Evolutionary conservation across 2,113 vertebrate genomes (phyloP).

Genomic region (Pollimyrus isidori): DNA sequence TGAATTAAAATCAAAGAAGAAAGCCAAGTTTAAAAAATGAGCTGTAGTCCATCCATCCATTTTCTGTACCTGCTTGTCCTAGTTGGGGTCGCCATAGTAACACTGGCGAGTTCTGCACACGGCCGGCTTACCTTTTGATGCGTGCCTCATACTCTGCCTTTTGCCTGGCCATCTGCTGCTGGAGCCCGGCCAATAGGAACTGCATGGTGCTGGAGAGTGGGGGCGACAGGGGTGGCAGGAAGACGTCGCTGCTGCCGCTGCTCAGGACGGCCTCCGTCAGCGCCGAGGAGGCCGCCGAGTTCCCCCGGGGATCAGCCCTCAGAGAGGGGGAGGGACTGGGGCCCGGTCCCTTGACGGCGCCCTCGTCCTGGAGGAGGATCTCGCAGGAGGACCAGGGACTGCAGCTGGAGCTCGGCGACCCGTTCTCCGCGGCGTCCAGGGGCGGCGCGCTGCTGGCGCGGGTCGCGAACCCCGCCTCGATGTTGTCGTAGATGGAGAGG

Average conservation of each 20-base stretch:
- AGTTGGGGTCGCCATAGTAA: not conserved
- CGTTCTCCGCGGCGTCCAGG: constrained; percentile 21
- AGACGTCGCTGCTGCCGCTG: constrained; percentile 66
- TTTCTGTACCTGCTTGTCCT: not conserved
- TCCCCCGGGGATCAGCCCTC: not conserved
- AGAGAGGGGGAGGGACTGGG: constrained; percentile 10
- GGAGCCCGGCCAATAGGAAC: constrained; percentile 51
- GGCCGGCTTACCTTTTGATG: constrained; percentile 57
- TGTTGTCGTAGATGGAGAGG: constrained; percentile 51
- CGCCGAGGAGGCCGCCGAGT: constrained; percentile 1
- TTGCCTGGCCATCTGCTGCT: constrained; percentile 58
- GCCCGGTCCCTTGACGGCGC: constrained; percentile 18
- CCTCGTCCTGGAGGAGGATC: constrained; percentile 30
- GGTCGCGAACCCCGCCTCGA: not conserved
- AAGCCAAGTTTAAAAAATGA: too few relatives aligned
- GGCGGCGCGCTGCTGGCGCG: not conserved
- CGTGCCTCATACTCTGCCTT: constrained; percentile 56
- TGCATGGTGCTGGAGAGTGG: constrained; percentile 51
- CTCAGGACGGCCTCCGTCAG: constrained; percentile 25
- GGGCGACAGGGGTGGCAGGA: constrained; percentile 51
- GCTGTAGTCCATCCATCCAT: not conserved
- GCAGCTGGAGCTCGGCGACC: constrained; percentile 27
- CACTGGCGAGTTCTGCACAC: not conserved
- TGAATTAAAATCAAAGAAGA: not conserved
- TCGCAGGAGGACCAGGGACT: constrained; percentile 49